Evolutionary conservation across 1,140 invertebrate species (phyloP).

Genomic region (Cydia amplana): DNA sequence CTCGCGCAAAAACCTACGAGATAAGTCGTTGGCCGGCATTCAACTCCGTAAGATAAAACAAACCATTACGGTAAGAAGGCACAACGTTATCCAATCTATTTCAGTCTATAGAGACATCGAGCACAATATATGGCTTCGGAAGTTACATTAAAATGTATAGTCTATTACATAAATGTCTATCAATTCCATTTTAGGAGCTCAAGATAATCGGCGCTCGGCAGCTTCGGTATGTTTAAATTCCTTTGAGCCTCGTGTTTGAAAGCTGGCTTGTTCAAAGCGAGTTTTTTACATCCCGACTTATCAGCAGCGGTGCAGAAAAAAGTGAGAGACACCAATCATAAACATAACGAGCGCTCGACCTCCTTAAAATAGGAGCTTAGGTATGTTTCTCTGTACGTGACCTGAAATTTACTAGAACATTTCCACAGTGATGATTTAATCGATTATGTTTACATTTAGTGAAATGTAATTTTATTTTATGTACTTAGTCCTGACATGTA

Average conservation of each 20-base stretch:
- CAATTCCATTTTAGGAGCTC: conserved; percentile 1
- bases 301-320: neutral
- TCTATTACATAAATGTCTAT: conserved; percentile 7
- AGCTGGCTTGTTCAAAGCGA: neutral
- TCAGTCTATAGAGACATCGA: conserved; percentile 2
- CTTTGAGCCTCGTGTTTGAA: neutral
- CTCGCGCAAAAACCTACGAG: neutral
- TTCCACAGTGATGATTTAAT: too few relatives aligned
- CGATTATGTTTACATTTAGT: too few relatives aligned
- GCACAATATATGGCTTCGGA: neutral
- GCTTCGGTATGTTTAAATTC: conserved; percentile 5
- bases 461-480: too few relatives aligned
- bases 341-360: conserved; percentile 8
- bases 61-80: neutral
- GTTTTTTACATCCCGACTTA: neutral
- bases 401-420: conserved; percentile 2
- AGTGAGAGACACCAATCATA: neutral
- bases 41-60: neutral
- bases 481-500: too few relatives aligned
- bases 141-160: conserved; percentile 14
- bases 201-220: neutral
- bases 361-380: conserved; percentile 13
- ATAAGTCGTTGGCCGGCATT: conserved; percentile 12
- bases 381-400: conserved; percentile 25
- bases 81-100: neutral